Evolutionary conservation across 2,113 vertebrate genomes (phyloP).

Genomic region (Grammomys dolichurus): DNA sequence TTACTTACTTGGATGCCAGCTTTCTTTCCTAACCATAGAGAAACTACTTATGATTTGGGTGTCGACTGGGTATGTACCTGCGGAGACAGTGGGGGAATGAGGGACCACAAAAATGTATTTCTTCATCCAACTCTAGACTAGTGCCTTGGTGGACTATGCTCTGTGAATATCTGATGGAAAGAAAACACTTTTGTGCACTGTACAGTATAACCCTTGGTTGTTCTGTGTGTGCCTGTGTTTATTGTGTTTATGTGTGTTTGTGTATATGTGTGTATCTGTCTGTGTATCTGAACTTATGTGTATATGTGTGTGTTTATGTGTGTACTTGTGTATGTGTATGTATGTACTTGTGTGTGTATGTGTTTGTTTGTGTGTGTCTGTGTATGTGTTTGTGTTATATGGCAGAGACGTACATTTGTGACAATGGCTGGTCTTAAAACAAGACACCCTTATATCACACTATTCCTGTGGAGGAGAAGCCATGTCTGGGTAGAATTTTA

Average conservation of each 20-base stretch:
- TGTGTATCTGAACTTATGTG: not conserved
- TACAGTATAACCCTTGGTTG: not conserved
- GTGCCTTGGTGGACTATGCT: not conserved
- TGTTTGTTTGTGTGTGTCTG: not conserved
- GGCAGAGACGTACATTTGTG: not conserved
- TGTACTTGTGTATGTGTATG: no score
- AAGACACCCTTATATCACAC: not conserved
- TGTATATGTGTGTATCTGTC: not conserved
- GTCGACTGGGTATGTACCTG: not conserved
- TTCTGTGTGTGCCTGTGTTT: not conserved
- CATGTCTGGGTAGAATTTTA: not conserved
- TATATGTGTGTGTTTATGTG: no score
- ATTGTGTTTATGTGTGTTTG: not conserved
- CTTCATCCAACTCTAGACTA: no score
- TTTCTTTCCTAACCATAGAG: not conserved
- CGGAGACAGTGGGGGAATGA: no score
- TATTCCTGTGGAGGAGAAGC: not conserved
- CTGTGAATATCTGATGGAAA: not conserved
- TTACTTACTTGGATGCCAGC: not conserved
- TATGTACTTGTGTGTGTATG: not conserved
- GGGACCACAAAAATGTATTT: fast-evolving
- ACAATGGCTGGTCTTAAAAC: not conserved
- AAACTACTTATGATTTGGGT: not conserved
- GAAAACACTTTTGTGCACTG: not conserved
- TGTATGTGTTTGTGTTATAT: not conserved